Evolutionary conservation across 2,113 vertebrate genomes (phyloP), one percentile per base, ranked within the genome.

Genomic region (Chrysemys picta): DNA sequence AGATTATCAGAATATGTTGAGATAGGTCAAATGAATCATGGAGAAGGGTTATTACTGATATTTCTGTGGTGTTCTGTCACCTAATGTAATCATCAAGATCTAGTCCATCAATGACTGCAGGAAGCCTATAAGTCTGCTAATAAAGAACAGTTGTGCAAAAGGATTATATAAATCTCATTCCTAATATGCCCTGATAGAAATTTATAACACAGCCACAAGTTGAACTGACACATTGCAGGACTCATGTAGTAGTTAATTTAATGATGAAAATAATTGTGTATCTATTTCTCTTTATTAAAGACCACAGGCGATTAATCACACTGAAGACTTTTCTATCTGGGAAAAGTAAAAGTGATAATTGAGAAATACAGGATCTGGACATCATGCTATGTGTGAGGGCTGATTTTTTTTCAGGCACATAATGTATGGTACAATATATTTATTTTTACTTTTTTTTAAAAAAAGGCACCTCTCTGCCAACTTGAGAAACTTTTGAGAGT

Each of bases 11-110:
- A 92, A 52, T 27, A 45, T 45, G 2, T 87, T 93, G 84, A 80
- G 49, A 52, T 65, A 93, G 80, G 57, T 87, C 85, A 89, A 53
- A 76, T 84, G 69, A 95, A 79, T 91, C 31, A 76, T 7, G 86
- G 82, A 82, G 17, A 53, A 92, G 57, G 22, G 11, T 50, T 89
- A 62, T 50, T 78, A 42, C 47, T 90, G 3, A 0, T 88, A 59
- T 94, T 89, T 89, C 42, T 88, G 12, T 50, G 12, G 27, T 82
- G 11, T 53, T 84, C 69, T 88, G 24, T 82, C 38, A 56, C 24
- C 93, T 91, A 76, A n/a, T 79, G 50, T 76, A 80, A 10, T 65
- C 7, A 86, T 84, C 54, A 56, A 85, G 10, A 84, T 54, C 47
- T 76, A 29, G 5, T 72, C 24, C 59, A 79, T 49, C 53, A 50